A percentile compares a stretch with the other conserved stretches of the same genome.
phyloP scores from a whole-genome alignment of 2,888 invertebrate genomes.

The Lacanobia wlatinum region DNA sequence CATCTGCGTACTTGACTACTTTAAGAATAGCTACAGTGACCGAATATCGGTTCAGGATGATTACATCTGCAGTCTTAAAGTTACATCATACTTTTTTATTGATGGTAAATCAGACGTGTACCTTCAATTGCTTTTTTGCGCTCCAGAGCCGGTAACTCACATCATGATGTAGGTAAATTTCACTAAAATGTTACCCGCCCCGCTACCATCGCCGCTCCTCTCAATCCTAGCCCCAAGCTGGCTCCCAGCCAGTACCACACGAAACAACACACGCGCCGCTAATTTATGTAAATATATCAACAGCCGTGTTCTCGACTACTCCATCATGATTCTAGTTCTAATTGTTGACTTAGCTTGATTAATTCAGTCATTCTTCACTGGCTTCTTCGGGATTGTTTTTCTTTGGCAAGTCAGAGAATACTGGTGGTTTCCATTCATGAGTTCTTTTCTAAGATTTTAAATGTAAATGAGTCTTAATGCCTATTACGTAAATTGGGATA shows the following conservation, averaged over 20 bases:
- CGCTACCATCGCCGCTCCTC: constrained; percentile 42
- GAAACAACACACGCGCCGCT: constrained; percentile 66
- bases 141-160: no score
- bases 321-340: constrained; percentile 40
- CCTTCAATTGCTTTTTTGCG: no score
- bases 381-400: background rate
- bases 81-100: no score
- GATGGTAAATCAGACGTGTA: no score
- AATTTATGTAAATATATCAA: constrained; percentile 69
- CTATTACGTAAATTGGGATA: no score
- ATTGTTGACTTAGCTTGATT: constrained; percentile 36
- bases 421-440: background rate
- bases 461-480: background rate
- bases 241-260: constrained; percentile 51
- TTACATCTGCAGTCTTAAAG: no score
- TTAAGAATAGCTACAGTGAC: no score
- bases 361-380: constrained; percentile 31
- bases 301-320: constrained; percentile 21
- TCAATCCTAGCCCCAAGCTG: constrained; percentile 6
- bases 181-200: background rate
- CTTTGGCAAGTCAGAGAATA: background rate
- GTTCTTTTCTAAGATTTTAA: background rate
- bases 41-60: no score
- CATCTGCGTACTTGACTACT: no score
- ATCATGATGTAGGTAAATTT: no score